Conservation (phyloP, 2,113 vertebrate species). For the Kryptolebias marmoratus region DNA sequence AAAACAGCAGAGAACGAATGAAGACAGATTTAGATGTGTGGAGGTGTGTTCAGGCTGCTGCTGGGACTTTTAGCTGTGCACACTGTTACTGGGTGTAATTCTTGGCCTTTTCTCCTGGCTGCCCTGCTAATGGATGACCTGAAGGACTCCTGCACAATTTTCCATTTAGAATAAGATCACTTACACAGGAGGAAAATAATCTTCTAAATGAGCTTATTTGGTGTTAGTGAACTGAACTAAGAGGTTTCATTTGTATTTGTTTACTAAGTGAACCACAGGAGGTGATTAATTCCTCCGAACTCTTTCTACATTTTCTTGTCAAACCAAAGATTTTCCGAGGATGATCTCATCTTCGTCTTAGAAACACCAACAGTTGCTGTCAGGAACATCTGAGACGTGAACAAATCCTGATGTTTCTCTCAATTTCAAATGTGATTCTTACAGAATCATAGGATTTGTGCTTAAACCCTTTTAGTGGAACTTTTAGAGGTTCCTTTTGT, state of each 20-base stretch:
- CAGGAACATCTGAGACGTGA: neutral
- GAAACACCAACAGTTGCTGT: neutral
- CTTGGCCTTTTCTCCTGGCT: constrained; percentile 3
- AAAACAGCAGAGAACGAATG: neutral
- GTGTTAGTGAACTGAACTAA: neutral
- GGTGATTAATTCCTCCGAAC: constrained; percentile 17
- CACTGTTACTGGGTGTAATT: constrained; percentile 20
- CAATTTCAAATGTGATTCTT: too few relatives aligned
- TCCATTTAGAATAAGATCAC: constrained; percentile 30
- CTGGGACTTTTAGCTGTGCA: neutral
- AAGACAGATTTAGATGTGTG: constrained; percentile 16
- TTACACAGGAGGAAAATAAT: constrained; percentile 36
- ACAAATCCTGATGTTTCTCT: too few relatives aligned
- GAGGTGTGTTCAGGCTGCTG: constrained; percentile 2
- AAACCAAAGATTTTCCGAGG: neutral
- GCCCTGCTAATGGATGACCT: constrained; percentile 41
- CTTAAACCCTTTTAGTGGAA: neutral
- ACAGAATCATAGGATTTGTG: neutral
- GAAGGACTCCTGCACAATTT: constrained; percentile 11
- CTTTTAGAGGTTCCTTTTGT: neutral
- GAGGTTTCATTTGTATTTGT: neutral
- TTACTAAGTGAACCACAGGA: neutral
- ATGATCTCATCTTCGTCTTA: neutral
- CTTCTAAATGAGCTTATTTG: constrained; percentile 33
- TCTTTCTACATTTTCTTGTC: neutral